Percentiles rank a stretch among this genome's conserved stretches.
phyloP scores from a whole-genome alignment of 2,797 vertebrate genomes.

The Picus viridis region DNA sequence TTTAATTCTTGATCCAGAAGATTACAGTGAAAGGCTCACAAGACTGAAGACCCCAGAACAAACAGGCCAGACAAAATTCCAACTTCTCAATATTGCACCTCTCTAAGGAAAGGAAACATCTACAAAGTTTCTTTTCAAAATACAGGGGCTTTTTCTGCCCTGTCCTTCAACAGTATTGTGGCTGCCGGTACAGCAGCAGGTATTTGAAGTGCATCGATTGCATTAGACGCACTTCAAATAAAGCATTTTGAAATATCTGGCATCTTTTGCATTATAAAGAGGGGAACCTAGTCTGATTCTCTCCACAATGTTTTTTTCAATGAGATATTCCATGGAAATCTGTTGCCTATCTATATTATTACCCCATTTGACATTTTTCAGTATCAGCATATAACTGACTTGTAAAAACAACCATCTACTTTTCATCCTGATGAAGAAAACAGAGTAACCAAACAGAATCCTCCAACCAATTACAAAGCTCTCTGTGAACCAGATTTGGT shows the following conservation, averaged over 20 bases:
- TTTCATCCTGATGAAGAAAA: not conserved
- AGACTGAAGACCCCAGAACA: not conserved
- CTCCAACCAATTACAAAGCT: not conserved
- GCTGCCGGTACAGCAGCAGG: rapidly evolving
- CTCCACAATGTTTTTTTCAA: not conserved
- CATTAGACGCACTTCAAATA: not conserved
- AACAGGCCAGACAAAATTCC: not conserved
- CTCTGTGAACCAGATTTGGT: not conserved
- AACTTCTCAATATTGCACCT: not conserved
- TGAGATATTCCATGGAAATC: not conserved
- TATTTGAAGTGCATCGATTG: too few relatives aligned
- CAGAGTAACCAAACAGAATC: not conserved
- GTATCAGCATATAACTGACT: not conserved
- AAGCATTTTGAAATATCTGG: not conserved
- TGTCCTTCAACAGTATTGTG: not conserved
- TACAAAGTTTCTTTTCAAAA: too few relatives aligned
- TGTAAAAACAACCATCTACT: not conserved
- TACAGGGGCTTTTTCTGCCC: not conserved
- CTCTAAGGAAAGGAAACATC: not conserved
- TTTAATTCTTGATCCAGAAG: not conserved
- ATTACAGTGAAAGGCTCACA: not conserved
- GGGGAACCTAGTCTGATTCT: not conserved
- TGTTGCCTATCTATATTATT: not conserved
- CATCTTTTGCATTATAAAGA: not conserved
- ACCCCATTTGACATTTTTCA: not conserved